Evolutionary conservation across 2,888 invertebrate species (phyloP).

Genomic region (Spisula subtruncata): DNA sequence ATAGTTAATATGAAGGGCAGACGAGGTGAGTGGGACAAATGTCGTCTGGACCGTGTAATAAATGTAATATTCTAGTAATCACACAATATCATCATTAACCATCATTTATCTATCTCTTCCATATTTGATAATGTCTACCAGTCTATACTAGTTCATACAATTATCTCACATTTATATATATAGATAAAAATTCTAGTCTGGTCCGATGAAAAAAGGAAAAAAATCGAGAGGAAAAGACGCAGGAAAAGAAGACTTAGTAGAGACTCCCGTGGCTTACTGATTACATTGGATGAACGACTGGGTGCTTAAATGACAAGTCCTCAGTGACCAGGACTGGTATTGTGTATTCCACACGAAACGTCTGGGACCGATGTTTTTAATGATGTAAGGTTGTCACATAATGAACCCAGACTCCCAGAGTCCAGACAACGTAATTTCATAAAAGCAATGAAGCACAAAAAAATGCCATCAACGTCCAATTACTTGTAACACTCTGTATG

Average conservation of each 20-base stretch:
- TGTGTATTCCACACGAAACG: slow-evolving; percentile 6
- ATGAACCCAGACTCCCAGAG: not conserved
- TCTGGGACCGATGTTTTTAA: not conserved
- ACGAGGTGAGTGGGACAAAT: not conserved
- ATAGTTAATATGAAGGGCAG: not conserved
- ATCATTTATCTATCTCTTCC: not conserved
- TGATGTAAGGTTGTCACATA: not conserved
- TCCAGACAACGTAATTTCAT: slow-evolving; percentile 38
- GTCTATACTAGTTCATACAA: not conserved
- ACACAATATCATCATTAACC: not conserved
- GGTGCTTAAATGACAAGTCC: not conserved
- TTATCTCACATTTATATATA: not conserved
- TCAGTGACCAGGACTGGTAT: not conserved
- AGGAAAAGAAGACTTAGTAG: not conserved
- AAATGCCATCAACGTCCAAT: slow-evolving; percentile 33
- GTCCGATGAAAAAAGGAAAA: no score
- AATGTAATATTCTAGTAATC: not conserved
- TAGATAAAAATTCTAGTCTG: not conserved
- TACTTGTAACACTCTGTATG: not conserved
- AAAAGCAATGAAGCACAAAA: slow-evolving; percentile 28
- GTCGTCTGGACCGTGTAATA: not conserved
- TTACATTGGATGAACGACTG: not conserved
- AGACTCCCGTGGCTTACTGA: not conserved
- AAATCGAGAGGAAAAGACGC: not conserved
- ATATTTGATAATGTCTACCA: not conserved